Evolutionary conservation across 2,113 vertebrate genomes (phyloP).

Genomic region (Coptodon bakossiorum): DNA sequence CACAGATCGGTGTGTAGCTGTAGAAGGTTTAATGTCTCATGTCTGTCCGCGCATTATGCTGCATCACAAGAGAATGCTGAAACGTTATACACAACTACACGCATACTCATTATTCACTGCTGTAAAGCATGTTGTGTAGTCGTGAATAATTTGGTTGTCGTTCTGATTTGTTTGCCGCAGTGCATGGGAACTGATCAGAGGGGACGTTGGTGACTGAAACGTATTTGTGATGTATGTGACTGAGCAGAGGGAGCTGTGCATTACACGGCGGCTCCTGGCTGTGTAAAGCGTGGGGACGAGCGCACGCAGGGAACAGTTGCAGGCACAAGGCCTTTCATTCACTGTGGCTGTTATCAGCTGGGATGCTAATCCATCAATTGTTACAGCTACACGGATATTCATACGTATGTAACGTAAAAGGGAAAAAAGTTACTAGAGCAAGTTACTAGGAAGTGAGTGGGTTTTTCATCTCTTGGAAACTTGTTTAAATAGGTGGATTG

Average conservation of each 20-base stretch:
- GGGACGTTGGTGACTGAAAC: background rate
- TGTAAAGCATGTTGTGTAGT: background rate
- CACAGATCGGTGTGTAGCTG: background rate
- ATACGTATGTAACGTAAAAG: background rate
- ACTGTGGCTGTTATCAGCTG: background rate
- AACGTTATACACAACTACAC: background rate
- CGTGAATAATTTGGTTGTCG: background rate
- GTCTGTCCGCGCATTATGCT: background rate
- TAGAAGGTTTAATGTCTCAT: background rate
- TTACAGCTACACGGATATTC: background rate
- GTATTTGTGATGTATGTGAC: background rate
- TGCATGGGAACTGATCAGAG: background rate
- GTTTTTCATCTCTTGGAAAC: background rate
- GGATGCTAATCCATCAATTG: slow-evolving; percentile 33
- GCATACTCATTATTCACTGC: background rate
- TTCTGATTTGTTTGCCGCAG: background rate
- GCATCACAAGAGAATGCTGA: background rate
- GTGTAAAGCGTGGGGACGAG: slow-evolving; percentile 14
- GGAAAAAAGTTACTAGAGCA: background rate
- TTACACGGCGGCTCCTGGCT: slow-evolving; percentile 18
- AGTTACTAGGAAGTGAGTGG: background rate
- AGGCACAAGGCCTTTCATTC: slow-evolving; percentile 46
- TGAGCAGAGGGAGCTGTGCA: background rate
- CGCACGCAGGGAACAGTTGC: background rate
- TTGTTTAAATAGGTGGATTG: slow-evolving; percentile 1